Conservation (phyloP, 2,888 invertebrate species). For the Spisula subtruncata region DNA sequence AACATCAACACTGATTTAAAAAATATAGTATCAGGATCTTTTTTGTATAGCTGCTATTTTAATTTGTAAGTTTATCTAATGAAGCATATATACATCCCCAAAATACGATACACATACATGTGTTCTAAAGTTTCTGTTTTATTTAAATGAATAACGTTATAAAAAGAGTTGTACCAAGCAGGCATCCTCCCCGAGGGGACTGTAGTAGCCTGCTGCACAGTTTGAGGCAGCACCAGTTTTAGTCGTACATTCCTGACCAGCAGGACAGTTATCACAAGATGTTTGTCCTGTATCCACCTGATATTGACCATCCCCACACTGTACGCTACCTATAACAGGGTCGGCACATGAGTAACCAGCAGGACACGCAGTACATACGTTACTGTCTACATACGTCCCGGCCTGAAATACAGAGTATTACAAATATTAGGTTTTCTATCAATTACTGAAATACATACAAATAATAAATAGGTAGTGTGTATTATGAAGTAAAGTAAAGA, state of each 20-base stretch:
- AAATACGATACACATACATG: no score
- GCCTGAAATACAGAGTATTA: slow-evolving; percentile 74
- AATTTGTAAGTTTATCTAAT: no score
- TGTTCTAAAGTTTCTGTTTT: no score
- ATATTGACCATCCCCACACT: slow-evolving; percentile 84
- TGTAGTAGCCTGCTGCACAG: slow-evolving; percentile 83
- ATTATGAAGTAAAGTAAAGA: no score
- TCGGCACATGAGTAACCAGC: slow-evolving; percentile 83
- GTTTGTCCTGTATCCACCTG: slow-evolving; percentile 81
- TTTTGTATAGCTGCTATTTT: no score
- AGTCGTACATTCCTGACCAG: slow-evolving; percentile 79
- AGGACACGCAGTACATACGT: slow-evolving; percentile 81
- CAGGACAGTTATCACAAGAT: slow-evolving; percentile 83
- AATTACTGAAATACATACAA: slow-evolving; percentile 74
- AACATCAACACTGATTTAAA: no score
- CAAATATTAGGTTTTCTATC: slow-evolving; percentile 62
- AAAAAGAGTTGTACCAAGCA: slow-evolving; percentile 81
- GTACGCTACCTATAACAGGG: slow-evolving; percentile 75
- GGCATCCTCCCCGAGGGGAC: slow-evolving; percentile 77
- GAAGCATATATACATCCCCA: no score
- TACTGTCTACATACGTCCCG: slow-evolving; percentile 84
- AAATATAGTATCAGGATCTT: no score
- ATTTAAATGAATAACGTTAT: no score
- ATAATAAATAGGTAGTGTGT: no score
- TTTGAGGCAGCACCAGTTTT: slow-evolving; percentile 74